A percentile compares a stretch with the other conserved stretches of the same genome.
These are phyloP conservation scores for Archaeoteleia sp. DNA, from an alignment of 2,888 invertebrate genomes.

Conservation along the genomic window DNA sequence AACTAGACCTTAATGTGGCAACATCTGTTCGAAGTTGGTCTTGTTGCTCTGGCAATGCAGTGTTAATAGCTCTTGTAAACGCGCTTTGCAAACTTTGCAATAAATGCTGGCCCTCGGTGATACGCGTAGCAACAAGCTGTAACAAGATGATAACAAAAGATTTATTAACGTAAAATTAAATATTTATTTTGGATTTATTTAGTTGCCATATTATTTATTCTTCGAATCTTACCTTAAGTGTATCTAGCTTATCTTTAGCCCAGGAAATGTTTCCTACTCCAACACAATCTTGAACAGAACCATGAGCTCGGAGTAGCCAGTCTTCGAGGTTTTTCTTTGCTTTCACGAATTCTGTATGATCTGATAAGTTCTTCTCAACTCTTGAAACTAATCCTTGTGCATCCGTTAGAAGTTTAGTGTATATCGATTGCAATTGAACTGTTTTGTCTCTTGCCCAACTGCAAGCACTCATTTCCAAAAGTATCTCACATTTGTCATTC, in stretches of 20 bases:
- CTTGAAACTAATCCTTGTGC: constrained; percentile 89
- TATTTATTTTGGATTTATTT: too few relatives aligned
- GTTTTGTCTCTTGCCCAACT: constrained; percentile 91
- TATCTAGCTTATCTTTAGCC: constrained; percentile 88
- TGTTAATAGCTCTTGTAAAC: constrained; percentile 88
- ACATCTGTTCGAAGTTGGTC: constrained; percentile 86
- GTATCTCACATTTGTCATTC: constrained; percentile 89
- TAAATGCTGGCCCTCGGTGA: constrained; percentile 90
- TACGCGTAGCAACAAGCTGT: constrained; percentile 79
- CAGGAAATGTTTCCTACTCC: constrained; percentile 86
- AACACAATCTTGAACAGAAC: constrained; percentile 87
- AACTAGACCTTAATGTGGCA: constrained; percentile 86
- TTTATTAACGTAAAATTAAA: too few relatives aligned
- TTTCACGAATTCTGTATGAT: constrained; percentile 92
- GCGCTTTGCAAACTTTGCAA: constrained; percentile 89
- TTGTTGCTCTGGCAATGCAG: constrained; percentile 87
- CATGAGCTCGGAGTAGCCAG: constrained; percentile 89
- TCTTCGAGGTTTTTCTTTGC: constrained; percentile 88
- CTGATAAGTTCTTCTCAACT: constrained; percentile 92
- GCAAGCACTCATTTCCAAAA: constrained; percentile 91
- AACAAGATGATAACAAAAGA: too few relatives aligned
- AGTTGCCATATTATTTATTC: too few relatives aligned
- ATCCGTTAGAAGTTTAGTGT: constrained; percentile 85
- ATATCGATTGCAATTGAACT: constrained; percentile 87
- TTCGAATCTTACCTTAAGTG: constrained; percentile 83